These are phyloP conservation scores for Macroglossus sobrinus DNA, from an alignment of 2,113 vertebrate genomes.

Conservation along the genomic window DNA sequence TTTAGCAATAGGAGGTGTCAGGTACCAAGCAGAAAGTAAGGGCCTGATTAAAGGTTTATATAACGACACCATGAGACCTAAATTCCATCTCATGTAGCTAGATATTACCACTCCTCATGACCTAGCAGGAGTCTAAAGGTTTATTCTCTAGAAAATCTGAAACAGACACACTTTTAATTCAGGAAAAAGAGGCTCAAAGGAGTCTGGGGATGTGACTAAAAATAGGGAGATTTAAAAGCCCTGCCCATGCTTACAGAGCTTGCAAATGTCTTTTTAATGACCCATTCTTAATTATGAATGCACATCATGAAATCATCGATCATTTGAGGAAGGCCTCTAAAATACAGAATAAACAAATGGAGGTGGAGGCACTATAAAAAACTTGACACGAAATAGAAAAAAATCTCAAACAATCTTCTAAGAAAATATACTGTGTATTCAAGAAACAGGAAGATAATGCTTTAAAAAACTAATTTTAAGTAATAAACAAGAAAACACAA, in stretches of 20 bases:
- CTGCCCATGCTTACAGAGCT: not conserved
- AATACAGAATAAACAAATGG: not conserved
- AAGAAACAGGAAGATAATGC: not conserved
- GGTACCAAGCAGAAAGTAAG: not conserved
- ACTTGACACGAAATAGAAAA: not conserved
- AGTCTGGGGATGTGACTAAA: not conserved
- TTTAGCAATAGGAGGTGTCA: not conserved
- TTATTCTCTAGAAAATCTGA: constrained; percentile 3
- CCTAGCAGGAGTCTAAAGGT: not conserved
- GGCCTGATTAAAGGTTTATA: not conserved
- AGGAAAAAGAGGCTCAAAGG: not conserved
- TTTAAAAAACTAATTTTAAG: not conserved
- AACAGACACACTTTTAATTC: not conserved
- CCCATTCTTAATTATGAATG: not conserved
- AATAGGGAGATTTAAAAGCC: not conserved
- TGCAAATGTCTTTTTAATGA: not conserved
- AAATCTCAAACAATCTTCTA: not conserved
- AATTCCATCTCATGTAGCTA: not conserved
- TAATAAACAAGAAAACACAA: not conserved
- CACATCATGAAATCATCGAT: not conserved
- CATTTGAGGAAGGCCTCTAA: not conserved
- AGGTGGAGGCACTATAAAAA: not conserved
- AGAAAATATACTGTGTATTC: not conserved
- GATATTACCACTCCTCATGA: not conserved
- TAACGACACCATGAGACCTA: not conserved